phyloP scores from a whole-genome alignment of 2,888 invertebrate genomes.

The Eristalis tenax region DNA sequence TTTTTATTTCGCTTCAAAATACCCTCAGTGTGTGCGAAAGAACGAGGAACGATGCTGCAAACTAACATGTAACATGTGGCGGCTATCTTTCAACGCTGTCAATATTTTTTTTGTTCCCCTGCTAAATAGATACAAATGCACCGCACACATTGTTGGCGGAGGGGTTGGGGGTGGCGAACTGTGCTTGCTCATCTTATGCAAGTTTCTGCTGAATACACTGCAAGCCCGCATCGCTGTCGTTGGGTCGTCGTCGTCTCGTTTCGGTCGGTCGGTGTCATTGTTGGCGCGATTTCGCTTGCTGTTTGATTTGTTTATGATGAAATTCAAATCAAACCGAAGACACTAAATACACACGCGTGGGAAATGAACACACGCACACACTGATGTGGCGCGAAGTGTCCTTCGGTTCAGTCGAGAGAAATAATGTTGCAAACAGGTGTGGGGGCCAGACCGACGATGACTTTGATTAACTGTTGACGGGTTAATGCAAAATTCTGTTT shows the following conservation, averaged over 20 bases:
- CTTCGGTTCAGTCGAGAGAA: slow-evolving; percentile 1
- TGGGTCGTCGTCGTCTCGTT: neutral
- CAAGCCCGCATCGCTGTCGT: neutral
- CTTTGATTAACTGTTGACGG: neutral
- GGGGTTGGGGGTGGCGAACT: neutral
- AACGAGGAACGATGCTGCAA: slow-evolving; percentile 25
- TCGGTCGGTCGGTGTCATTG: slow-evolving; percentile 17
- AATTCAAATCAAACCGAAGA: slow-evolving; percentile 35
- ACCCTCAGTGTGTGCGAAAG: slow-evolving; percentile 10
- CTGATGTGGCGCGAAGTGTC: slow-evolving; percentile 11
- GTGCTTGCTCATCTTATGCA: neutral
- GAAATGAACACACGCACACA: neutral
- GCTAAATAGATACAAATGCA: slow-evolving; percentile 50
- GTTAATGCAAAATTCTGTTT: neutral
- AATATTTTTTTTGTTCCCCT: slow-evolving; percentile 40
- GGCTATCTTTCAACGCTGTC: slow-evolving; percentile 71
- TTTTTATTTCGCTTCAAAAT: slow-evolving; percentile 28
- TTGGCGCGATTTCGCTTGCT: slow-evolving; percentile 33
- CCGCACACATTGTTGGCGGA: neutral
- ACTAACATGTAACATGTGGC: slow-evolving; percentile 53
- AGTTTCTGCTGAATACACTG: neutral
- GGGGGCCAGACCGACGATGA: neutral
- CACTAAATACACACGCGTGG: slow-evolving; percentile 28
- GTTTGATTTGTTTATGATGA: slow-evolving; percentile 69
- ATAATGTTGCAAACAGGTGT: neutral